A percentile compares a stretch with the other conserved stretches of the same genome.
These are phyloP conservation scores for Hirundo rustica DNA, from an alignment of 2,797 vertebrate genomes.

Conservation along the genomic window DNA sequence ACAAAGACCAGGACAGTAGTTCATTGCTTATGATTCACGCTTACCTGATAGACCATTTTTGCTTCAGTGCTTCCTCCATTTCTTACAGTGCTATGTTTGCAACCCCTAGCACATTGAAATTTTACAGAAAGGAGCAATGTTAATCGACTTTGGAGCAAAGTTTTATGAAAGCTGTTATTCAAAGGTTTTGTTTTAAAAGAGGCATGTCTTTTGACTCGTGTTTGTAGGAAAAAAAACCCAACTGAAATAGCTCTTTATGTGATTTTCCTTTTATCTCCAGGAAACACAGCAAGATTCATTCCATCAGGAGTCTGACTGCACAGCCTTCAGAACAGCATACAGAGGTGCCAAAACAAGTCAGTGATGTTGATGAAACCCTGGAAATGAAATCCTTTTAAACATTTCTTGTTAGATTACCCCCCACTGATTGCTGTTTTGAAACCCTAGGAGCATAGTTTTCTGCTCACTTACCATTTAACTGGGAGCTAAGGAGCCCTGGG, in stretches of 20 bases:
- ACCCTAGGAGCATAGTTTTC: neutral
- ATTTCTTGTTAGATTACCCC: neutral
- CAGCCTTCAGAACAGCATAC: constrained; percentile 84
- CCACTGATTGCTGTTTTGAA: neutral
- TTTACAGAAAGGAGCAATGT: neutral
- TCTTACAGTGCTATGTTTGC: neutral
- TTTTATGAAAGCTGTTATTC: neutral
- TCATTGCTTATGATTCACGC: neutral
- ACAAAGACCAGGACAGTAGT: neutral
- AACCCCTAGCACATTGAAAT: neutral
- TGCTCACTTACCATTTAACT: neutral
- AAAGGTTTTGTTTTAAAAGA: neutral
- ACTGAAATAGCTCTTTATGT: neutral
- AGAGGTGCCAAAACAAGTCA: constrained; percentile 94
- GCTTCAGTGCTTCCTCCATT: neutral
- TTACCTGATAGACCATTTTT: neutral
- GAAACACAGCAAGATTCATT: constrained; percentile 96
- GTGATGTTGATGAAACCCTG: constrained; percentile 60
- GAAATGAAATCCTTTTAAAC: neutral
- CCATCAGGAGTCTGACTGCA: constrained; percentile 83
- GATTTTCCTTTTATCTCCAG: constrained; percentile 75
- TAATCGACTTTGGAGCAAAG: neutral
- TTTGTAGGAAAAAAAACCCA: neutral
- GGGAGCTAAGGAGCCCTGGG: neutral
- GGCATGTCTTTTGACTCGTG: neutral